Conservation (phyloP, 2,113 vertebrate species). For the Cavia aperea region DNA sequence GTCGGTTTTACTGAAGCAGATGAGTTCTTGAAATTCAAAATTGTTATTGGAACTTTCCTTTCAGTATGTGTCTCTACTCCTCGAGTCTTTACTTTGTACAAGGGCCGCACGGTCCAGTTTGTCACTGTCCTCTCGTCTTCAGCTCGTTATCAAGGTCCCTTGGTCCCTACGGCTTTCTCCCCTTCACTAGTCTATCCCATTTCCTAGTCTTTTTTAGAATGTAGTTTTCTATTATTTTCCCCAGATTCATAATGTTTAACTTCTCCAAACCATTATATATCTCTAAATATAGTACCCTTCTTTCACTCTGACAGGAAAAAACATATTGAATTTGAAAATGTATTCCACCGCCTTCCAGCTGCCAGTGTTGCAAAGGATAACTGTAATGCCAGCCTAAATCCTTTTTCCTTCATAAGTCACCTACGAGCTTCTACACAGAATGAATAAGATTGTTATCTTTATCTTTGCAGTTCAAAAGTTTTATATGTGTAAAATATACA, state of each 20-base stretch:
- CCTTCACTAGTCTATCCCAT: neutral
- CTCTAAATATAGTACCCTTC: neutral
- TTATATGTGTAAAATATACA: neutral
- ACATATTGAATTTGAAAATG: neutral
- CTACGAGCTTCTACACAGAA: neutral
- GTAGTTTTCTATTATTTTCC: slow-evolving; percentile 10
- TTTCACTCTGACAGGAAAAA: neutral
- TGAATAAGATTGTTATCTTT: slow-evolving; percentile 4
- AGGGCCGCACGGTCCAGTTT: neutral
- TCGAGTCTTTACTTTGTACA: neutral
- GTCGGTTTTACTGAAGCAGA: slow-evolving; percentile 10
- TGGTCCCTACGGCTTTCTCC: neutral
- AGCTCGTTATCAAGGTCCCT: neutral
- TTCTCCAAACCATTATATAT: neutral
- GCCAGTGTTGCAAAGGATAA: neutral
- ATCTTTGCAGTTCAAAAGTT: neutral
- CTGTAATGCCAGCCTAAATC: neutral
- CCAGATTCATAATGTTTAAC: neutral
- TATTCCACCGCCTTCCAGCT: neutral
- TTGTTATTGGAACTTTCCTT: slow-evolving; percentile 16
- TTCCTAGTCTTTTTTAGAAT: neutral
- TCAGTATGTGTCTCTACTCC: neutral
- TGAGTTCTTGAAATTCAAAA: slow-evolving; percentile 24
- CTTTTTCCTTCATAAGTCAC: neutral
- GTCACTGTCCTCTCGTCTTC: neutral